Percentiles rank a stretch among this genome's conserved stretches.
Conservation (phyloP, 2,888 invertebrate genomes). For the Caenorhabditis macrosperma region DNA sequence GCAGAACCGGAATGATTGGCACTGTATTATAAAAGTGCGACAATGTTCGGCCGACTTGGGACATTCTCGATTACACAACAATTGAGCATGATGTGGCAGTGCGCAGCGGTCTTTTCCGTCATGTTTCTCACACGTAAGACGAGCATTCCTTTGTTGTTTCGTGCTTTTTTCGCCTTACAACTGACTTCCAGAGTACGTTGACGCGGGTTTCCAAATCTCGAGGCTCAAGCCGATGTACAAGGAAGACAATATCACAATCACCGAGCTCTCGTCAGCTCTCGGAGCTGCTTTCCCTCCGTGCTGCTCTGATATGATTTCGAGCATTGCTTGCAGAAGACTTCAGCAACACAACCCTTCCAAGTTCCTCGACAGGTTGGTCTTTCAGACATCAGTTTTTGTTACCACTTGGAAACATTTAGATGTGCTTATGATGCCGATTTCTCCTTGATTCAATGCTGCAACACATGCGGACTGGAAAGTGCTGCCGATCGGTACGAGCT, state of each 20-base stretch:
- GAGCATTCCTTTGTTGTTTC: not conserved
- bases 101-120: conserved; percentile 20
- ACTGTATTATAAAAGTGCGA: conserved; percentile 63
- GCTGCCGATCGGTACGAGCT: conserved; percentile 71
- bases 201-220: conserved; percentile 54
- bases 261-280: conserved; percentile 63
- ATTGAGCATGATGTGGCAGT: conserved; percentile 48
- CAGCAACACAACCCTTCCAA: conserved; percentile 65
- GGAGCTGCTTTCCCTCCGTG: conserved; percentile 70
- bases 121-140: conserved; percentile 41
- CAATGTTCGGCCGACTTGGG: conserved; percentile 54
- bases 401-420: no score
- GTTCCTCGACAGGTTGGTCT: conserved; percentile 69
- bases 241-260: conserved; percentile 48
- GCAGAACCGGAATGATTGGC: conserved; percentile 60
- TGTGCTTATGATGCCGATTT: conserved; percentile 72
- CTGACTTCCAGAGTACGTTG: conserved; percentile 26
- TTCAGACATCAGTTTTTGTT: no score
- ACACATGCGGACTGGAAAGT: conserved; percentile 73
- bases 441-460: conserved; percentile 76
- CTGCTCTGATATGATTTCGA: conserved; percentile 70
- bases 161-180: not conserved
- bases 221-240: conserved; percentile 36
- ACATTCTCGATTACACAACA: conserved; percentile 56
- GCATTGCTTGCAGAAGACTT: conserved; percentile 71